Percentiles rank a stretch among this genome's conserved stretches.
Conservation (phyloP, 53 echinoderm and acorn worm species). For the Paracentrotus lividus region DNA sequence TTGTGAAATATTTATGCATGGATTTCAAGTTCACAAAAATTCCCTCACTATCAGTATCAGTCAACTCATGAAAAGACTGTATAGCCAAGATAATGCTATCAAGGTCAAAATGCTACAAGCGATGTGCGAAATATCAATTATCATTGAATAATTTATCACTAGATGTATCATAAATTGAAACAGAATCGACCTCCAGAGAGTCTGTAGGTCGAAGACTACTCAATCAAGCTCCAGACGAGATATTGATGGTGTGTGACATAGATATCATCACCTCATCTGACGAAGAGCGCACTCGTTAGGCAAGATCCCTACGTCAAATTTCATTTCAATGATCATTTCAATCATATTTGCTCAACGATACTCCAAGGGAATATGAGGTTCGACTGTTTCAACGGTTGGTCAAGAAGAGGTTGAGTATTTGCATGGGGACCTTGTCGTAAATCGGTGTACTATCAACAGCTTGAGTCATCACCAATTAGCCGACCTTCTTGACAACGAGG, state of each 20-base stretch:
- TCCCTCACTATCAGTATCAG: too few relatives aligned
- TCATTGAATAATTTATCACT: too few relatives aligned
- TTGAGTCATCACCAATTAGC: constrained; percentile 54
- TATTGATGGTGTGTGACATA: constrained; percentile 65
- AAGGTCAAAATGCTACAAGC: too few relatives aligned
- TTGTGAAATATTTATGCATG: too few relatives aligned
- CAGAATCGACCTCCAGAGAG: neutral
- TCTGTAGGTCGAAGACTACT: constrained; percentile 8
- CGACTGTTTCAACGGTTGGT: neutral
- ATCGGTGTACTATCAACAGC: neutral
- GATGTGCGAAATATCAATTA: too few relatives aligned
- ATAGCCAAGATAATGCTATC: too few relatives aligned
- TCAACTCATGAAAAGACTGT: too few relatives aligned
- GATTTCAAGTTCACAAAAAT: too few relatives aligned
- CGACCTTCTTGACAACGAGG: constrained; percentile 9
- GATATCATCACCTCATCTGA: constrained; percentile 47
- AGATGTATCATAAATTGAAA: too few relatives aligned
- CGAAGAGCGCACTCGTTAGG: constrained; percentile 14
- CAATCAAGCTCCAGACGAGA: constrained; percentile 33
- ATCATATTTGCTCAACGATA: constrained; percentile 52
- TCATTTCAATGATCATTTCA: constrained; percentile 59
- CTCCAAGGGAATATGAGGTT: constrained; percentile 26
- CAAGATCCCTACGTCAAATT: constrained; percentile 42
- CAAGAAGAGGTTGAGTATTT: neutral
- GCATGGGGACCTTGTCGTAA: neutral